These are phyloP conservation scores for Ischnura elegans DNA, from an alignment of 2,888 invertebrate species.

Conservation along the genomic window DNA sequence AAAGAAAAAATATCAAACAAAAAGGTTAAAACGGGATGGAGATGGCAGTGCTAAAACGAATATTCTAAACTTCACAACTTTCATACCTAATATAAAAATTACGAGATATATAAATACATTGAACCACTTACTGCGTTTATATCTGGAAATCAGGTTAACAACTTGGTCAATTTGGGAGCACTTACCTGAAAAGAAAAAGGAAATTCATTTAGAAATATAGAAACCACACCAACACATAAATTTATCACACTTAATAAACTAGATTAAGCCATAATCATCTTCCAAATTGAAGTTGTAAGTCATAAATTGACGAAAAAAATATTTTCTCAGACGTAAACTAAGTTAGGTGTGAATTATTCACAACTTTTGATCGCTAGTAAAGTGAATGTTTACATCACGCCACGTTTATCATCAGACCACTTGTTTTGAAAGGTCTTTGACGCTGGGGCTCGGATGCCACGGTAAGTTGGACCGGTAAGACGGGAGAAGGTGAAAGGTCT, in stretches of 20 bases:
- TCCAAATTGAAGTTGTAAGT: too few species aligned
- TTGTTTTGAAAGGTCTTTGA: slow-evolving; percentile 48
- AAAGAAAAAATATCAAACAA: too few species aligned
- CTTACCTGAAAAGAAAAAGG: background rate
- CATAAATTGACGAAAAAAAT: too few species aligned
- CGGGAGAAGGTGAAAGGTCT: slow-evolving; percentile 56
- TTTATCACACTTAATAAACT: too few species aligned
- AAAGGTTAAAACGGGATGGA: too few species aligned
- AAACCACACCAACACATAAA: background rate
- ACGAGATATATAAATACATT: background rate
- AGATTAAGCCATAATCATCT: too few species aligned
- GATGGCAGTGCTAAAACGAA: too few species aligned
- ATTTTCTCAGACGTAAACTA: too few species aligned
- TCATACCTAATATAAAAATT: too few species aligned
- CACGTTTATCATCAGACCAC: background rate
- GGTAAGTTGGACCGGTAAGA: background rate
- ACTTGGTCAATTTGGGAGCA: background rate
- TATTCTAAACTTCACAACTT: too few species aligned
- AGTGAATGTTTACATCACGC: background rate
- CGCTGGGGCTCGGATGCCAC: background rate
- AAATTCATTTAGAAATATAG: background rate
- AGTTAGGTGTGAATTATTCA: too few species aligned
- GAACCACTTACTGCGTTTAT: background rate
- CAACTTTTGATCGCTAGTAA: background rate
- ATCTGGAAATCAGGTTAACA: background rate